Evolutionary conservation across 2,113 vertebrate species (phyloP).

Genomic region (Misgurnus mizolepis): DNA sequence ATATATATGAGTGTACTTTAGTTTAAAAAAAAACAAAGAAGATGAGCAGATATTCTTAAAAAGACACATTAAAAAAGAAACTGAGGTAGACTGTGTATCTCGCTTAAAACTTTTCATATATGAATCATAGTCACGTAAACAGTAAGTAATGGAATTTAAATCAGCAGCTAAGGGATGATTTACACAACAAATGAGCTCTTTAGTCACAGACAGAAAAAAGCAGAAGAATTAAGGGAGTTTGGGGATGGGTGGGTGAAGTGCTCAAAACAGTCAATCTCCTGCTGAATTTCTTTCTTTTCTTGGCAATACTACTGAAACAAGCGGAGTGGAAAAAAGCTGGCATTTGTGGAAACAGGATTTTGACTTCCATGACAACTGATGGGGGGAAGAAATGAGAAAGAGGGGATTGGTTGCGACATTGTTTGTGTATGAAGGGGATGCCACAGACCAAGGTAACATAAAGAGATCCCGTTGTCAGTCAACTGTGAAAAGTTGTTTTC

Average conservation of each 20-base stretch:
- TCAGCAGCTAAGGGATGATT: slow-evolving; percentile 71
- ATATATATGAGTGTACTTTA: no score
- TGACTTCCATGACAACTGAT: slow-evolving; percentile 59
- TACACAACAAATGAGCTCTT: slow-evolving; percentile 60
- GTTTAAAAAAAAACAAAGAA: no score
- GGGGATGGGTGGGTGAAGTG: slow-evolving; percentile 30
- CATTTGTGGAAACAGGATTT: slow-evolving; percentile 55
- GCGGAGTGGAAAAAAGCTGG: slow-evolving; percentile 45
- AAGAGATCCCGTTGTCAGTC: slow-evolving; percentile 55
- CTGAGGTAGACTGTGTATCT: slow-evolving; percentile 4
- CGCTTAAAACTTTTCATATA: slow-evolving; percentile 26
- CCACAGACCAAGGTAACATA: slow-evolving; percentile 44
- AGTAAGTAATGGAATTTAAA: slow-evolving; percentile 71
- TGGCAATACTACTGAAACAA: slow-evolving; percentile 52
- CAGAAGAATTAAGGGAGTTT: slow-evolving; percentile 65
- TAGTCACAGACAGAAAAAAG: slow-evolving; percentile 55
- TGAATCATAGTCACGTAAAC: slow-evolving; percentile 70
- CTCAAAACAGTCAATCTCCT: slow-evolving; percentile 55
- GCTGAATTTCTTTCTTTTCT: slow-evolving; percentile 54
- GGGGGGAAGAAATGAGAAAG: slow-evolving; percentile 47
- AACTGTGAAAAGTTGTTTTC: slow-evolving; percentile 59
- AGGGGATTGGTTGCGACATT: slow-evolving; percentile 48
- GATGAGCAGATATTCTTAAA: no score
- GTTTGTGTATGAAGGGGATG: slow-evolving; percentile 37
- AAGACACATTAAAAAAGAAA: neutral